Percentiles rank a stretch among this genome's conserved stretches.
These are phyloP conservation scores for Brachycybe producta DNA, from an alignment of 2,888 invertebrate species.

Conservation along the genomic window DNA sequence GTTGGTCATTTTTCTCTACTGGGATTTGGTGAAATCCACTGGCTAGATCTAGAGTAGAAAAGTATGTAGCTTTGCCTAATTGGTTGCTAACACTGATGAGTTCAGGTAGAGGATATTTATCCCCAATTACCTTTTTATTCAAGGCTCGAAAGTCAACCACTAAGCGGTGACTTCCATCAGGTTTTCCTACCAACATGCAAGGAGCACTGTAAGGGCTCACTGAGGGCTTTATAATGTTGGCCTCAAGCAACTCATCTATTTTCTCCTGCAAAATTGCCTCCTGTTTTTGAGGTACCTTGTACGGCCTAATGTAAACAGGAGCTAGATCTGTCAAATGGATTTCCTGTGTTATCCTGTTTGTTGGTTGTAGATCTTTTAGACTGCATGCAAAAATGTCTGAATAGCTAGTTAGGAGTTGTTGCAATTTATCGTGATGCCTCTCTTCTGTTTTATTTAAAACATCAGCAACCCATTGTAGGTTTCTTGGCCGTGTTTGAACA, in stretches of 20 bases:
- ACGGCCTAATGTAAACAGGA: not conserved
- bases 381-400: no score
- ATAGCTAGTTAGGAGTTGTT: no score
- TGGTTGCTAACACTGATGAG: not conserved
- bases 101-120: constrained; percentile 4
- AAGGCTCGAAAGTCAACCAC: constrained; percentile 1
- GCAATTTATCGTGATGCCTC: no score
- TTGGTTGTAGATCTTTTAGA: no score
- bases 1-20: not conserved
- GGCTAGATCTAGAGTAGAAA: not conserved
- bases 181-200: not conserved
- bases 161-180: not conserved
- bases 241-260: not conserved
- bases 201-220: constrained; percentile 6
- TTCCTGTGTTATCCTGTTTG: no score
- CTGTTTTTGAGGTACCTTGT: not conserved
- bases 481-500: no score
- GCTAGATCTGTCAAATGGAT: not conserved
- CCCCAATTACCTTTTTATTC: not conserved
- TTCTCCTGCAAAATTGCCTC: not conserved
- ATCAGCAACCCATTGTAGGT: no score
- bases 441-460: no score
- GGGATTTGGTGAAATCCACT: constrained; percentile 1
- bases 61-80: not conserved
- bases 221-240: constrained; percentile 2